Percentiles rank a stretch among this genome's conserved stretches.
Evolutionary conservation across 2,113 vertebrate species (phyloP).

Genomic region (Acrocephalus arundinaceus): DNA sequence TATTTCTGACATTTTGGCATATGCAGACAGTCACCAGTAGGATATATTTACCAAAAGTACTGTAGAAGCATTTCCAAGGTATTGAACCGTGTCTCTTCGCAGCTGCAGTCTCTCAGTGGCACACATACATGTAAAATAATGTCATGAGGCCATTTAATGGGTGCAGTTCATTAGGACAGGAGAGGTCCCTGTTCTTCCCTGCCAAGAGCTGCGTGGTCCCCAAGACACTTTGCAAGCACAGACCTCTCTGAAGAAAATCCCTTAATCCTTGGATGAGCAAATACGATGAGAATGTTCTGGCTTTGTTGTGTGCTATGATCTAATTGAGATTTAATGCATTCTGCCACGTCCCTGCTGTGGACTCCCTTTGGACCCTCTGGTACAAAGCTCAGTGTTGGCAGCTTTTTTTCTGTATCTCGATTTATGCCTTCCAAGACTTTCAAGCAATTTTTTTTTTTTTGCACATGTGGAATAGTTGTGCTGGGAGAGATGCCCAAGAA

Average conservation of each 20-base stretch:
- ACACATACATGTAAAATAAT: neutral
- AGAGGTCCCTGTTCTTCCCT: neutral
- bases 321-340: conserved; percentile 81
- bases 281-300: neutral
- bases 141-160: neutral
- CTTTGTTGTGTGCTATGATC: conserved; percentile 71
- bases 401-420: neutral
- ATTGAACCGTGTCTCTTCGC: neutral
- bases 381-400: conserved; percentile 8
- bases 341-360: conserved; percentile 63
- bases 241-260: neutral
- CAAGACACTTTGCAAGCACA: neutral
- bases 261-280: conserved; percentile 69
- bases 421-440: neutral
- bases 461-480: neutral
- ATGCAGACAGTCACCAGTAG: neutral
- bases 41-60: neutral
- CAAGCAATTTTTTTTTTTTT: neutral
- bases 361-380: conserved; percentile 19
- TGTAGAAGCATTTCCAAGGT: neutral
- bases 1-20: neutral
- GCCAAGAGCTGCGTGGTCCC: neutral
- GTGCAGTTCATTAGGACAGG: neutral
- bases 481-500: neutral
- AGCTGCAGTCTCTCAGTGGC: neutral